These are phyloP conservation scores for Creontiades dilutus DNA, from an alignment of 2,888 invertebrate genomes.

Conservation along the genomic window DNA sequence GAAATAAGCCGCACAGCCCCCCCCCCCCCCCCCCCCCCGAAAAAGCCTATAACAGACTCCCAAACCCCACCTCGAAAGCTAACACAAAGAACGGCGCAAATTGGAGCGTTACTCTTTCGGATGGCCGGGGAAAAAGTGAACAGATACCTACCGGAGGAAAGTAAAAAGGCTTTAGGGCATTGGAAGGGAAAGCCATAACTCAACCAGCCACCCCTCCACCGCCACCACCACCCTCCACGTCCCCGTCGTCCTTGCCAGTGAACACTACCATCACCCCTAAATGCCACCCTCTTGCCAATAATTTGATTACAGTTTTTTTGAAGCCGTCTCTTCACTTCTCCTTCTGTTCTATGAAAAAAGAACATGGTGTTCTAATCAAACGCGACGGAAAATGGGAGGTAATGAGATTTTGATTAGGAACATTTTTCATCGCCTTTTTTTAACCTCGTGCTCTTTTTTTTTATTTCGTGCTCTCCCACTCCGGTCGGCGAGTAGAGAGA, in stretches of 20 bases:
- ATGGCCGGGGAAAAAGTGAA: conserved; percentile 13
- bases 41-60: too few species aligned
- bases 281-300: conserved; percentile 36
- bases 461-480: neutral
- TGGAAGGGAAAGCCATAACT: conserved; percentile 6
- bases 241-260: too few species aligned
- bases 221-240: neutral
- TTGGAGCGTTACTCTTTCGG: neutral
- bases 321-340: neutral
- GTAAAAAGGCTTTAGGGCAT: conserved; percentile 29
- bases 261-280: neutral
- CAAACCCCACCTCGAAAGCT: too few species aligned
- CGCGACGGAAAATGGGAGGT: conserved; percentile 45
- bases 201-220: neutral
- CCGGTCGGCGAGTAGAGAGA: too few species aligned
- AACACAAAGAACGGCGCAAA: neutral
- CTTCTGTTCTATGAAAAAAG: conserved; percentile 4
- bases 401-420: conserved; percentile 64
- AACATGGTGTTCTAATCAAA: conserved; percentile 55
- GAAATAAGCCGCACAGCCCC: too few species aligned
- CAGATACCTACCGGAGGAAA: neutral
- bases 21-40: too few species aligned
- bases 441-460: neutral
- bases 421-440: conserved; percentile 55
- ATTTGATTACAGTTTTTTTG: conserved; percentile 50